These are phyloP conservation scores for Montipora capitata DNA, from an alignment of 92 coral and sea anemone genomes.

Conservation along the genomic window DNA sequence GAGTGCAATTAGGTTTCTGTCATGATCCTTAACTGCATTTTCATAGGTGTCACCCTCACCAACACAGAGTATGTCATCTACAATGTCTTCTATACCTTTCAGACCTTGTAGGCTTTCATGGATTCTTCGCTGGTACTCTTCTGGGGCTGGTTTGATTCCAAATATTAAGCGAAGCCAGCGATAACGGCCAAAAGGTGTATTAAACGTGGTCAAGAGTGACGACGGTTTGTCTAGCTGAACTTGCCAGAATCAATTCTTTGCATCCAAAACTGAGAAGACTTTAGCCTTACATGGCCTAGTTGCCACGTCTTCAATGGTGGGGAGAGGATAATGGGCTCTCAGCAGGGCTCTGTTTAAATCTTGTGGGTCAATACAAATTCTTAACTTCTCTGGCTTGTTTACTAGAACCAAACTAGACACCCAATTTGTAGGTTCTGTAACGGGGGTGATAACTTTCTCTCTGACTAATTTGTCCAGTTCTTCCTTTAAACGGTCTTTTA, in stretches of 20 bases:
- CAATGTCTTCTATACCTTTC: conserved; percentile 19
- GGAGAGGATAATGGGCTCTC: conserved; percentile 25
- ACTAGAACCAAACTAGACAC: conserved; percentile 19
- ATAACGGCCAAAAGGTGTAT: conserved; percentile 33
- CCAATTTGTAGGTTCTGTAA: conserved; percentile 33
- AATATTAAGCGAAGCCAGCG: conserved; percentile 20
- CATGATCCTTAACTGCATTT: conserved; percentile 22
- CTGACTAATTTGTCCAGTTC: conserved; percentile 1
- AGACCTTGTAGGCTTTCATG: conserved; percentile 2
- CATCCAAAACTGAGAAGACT: conserved; percentile 32
- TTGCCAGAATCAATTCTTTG: conserved; percentile 51
- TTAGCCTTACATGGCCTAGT: conserved; percentile 17
- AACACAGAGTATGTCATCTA: conserved; percentile 15
- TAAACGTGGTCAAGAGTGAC: conserved; percentile 15
- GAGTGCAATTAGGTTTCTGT: conserved; percentile 23
- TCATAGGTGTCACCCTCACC: conserved; percentile 34
- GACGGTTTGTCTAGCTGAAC: conserved; percentile 8
- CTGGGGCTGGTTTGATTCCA: neutral
- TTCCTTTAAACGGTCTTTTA: conserved; percentile 28
- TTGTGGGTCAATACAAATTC: conserved; percentile 22
- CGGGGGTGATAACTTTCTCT: conserved; percentile 4
- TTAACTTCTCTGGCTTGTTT: conserved; percentile 25
- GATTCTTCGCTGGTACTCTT: neutral
- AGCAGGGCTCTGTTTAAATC: neutral
- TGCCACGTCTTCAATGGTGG: conserved; percentile 15